These are phyloP conservation scores for Acanthornis magna DNA, from an alignment of 2,797 vertebrate genomes.

Conservation along the genomic window DNA sequence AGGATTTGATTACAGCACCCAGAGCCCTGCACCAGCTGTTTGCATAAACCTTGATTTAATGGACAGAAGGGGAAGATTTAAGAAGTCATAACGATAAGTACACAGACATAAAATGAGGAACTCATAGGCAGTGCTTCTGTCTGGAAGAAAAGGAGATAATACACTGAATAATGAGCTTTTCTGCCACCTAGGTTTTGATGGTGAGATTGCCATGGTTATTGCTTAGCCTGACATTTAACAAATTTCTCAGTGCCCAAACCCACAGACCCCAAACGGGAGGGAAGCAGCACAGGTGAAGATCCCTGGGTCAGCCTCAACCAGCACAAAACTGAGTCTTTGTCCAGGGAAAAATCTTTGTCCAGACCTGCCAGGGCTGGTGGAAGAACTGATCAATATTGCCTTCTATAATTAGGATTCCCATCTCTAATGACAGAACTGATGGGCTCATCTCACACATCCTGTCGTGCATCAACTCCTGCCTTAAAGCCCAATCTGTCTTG, in stretches of 20 bases:
- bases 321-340: background rate
- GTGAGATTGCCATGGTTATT: background rate
- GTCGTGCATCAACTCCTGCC: background rate
- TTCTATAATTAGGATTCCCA: background rate
- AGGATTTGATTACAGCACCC: background rate
- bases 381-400: background rate
- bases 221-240: background rate
- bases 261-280: fast-evolving
- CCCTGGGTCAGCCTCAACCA: background rate
- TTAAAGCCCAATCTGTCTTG: background rate
- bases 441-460: background rate
- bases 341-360: background rate
- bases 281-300: background rate
- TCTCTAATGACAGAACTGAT: background rate
- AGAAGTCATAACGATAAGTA: background rate
- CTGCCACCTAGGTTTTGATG: background rate
- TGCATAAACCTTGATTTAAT: background rate
- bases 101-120: background rate
- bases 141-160: background rate
- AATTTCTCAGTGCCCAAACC: background rate
- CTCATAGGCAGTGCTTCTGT: background rate
- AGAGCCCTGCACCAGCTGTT: background rate
- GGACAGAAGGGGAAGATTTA: background rate
- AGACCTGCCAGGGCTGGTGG: background rate
- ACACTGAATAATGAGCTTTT: background rate